These are phyloP conservation scores for Hybos culiciformis DNA, from an alignment of 2,888 invertebrate genomes.

Conservation along the genomic window DNA sequence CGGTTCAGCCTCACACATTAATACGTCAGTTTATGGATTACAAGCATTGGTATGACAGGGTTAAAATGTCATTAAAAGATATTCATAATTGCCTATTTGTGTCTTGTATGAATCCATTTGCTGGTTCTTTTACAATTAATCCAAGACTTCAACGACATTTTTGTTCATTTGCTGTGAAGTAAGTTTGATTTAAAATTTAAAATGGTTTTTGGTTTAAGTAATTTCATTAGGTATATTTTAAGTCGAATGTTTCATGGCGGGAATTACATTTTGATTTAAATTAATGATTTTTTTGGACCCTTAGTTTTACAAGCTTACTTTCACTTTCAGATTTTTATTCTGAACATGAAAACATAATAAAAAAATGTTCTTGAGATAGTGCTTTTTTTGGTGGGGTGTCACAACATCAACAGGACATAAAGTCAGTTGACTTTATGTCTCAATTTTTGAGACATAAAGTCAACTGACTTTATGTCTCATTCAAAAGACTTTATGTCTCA, in stretches of 20 bases:
- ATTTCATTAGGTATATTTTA: no score
- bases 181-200: constrained; percentile 16
- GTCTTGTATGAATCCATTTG: constrained; percentile 93
- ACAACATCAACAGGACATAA: no score
- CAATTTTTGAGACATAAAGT: no score
- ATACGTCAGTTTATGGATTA: constrained; percentile 89
- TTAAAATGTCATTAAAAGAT: constrained; percentile 74
- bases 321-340: no score
- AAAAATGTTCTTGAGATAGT: no score
- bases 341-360: no score
- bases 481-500: no score
- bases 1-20: constrained; percentile 89
- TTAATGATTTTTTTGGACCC: constrained; percentile 1
- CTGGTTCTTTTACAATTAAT: constrained; percentile 89
- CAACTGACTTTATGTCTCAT: no score
- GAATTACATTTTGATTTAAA: background rate
- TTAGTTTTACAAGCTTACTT: no score
- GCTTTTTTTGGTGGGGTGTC: no score
- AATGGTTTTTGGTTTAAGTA: background rate
- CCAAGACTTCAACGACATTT: constrained; percentile 79
- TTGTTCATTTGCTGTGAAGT: constrained; percentile 73
- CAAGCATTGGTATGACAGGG: constrained; percentile 87
- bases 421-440: no score
- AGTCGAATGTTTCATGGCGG: no score
- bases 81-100: constrained; percentile 89